phyloP scores from a whole-genome alignment of 2,888 invertebrate genomes.

The Trissonchulus sp. region DNA sequence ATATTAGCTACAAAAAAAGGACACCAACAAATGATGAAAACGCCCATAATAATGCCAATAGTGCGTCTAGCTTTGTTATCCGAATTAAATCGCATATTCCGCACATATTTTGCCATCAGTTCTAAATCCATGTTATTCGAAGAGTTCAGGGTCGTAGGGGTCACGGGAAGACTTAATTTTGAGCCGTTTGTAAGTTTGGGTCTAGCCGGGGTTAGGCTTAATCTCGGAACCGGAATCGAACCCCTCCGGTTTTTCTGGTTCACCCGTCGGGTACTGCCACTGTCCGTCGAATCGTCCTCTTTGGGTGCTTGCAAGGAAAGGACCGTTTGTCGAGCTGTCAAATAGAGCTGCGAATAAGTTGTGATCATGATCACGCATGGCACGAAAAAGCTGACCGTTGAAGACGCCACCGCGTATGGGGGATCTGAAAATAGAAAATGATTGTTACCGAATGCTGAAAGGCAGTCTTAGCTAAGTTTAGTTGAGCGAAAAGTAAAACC shows the following conservation, averaged over 20 bases:
- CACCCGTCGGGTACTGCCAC: background rate
- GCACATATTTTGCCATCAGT: background rate
- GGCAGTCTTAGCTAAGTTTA: no score
- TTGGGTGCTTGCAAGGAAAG: background rate
- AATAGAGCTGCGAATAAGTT: constrained; percentile 83
- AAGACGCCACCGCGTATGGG: constrained; percentile 91
- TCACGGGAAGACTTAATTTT: background rate
- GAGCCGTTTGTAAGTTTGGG: background rate
- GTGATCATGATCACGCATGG: constrained; percentile 98
- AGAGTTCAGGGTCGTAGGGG: background rate
- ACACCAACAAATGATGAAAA: constrained; percentile 92
- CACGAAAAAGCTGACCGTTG: constrained; percentile 93
- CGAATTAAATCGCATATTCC: background rate
- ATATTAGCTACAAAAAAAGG: constrained; percentile 99
- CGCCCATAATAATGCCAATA: constrained; percentile 70
- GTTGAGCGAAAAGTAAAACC: background rate
- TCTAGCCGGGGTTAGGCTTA: background rate
- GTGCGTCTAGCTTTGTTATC: background rate
- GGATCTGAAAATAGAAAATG: constrained; percentile 72
- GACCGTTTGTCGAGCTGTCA: constrained; percentile 94
- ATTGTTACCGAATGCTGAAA: no score
- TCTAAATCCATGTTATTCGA: background rate
- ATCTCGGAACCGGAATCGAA: background rate
- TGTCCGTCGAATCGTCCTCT: background rate
- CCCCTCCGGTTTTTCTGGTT: background rate